phyloP scores from a whole-genome alignment of 2,113 vertebrate genomes.

The Okapia johnstoni region DNA sequence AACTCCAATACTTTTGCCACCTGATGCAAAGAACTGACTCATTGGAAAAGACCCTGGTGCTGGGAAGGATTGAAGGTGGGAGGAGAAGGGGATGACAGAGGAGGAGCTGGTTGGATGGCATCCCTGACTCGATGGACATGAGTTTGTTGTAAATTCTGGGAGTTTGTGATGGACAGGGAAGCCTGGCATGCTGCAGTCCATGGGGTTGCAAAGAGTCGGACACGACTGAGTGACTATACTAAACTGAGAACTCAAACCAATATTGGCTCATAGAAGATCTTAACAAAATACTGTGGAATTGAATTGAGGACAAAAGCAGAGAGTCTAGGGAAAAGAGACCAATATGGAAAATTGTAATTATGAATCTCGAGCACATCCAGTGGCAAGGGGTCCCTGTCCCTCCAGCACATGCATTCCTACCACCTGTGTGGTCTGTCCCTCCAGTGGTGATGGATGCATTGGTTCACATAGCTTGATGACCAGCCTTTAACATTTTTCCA shows the following conservation, averaged over 20 bases:
- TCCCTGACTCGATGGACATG: neutral
- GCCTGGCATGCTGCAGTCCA: neutral
- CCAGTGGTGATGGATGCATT: neutral
- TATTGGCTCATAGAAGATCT: neutral
- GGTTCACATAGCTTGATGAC: neutral
- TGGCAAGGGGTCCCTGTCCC: neutral
- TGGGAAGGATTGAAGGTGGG: neutral
- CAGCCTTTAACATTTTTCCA: neutral
- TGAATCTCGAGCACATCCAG: neutral
- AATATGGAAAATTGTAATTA: neutral
- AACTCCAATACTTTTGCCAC: neutral
- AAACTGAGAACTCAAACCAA: neutral
- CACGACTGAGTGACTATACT: neutral
- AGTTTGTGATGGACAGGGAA: neutral
- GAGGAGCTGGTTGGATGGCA: neutral
- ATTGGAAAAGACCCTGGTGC: neutral
- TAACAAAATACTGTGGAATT: neutral
- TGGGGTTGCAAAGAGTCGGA: neutral
- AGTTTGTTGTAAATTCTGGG: neutral
- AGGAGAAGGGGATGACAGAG: neutral
- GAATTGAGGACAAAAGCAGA: neutral
- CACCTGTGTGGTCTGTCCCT: neutral
- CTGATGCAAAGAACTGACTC: neutral
- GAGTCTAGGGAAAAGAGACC: neutral
- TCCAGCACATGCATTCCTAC: neutral